phyloP scores from a whole-genome alignment of 2,113 vertebrate species.

The Equus quagga region DNA sequence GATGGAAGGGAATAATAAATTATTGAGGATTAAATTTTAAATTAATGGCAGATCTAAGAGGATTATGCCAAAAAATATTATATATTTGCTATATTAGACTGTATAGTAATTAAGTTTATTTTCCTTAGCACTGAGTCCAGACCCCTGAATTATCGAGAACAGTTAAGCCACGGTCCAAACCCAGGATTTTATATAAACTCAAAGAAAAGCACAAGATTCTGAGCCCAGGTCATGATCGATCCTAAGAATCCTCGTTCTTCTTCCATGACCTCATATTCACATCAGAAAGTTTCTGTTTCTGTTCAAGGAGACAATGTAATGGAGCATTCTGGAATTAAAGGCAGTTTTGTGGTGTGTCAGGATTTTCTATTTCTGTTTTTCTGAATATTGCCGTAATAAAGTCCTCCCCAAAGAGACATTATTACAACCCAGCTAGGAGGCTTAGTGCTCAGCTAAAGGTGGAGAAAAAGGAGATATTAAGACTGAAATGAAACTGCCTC shows the following conservation, averaged over 20 bases:
- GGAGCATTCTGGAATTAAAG: background rate
- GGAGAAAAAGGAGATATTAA: background rate
- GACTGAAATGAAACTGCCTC: background rate
- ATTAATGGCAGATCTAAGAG: conserved; percentile 27
- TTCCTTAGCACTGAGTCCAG: conserved; percentile 2
- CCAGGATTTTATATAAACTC: conserved; percentile 43
- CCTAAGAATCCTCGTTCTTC: background rate
- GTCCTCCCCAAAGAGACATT: background rate
- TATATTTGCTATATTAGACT: background rate
- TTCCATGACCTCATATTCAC: background rate
- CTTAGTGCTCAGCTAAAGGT: background rate
- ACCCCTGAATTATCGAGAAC: conserved; percentile 27
- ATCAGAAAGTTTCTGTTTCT: background rate
- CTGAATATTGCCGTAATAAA: background rate
- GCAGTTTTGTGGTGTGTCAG: background rate
- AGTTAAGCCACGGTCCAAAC: conserved; percentile 1
- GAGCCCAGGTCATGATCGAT: background rate
- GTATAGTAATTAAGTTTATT: background rate
- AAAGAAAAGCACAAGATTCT: conserved; percentile 68
- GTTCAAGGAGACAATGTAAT: background rate
- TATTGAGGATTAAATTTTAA: conserved; percentile 28
- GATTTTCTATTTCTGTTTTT: background rate
- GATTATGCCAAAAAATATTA: background rate
- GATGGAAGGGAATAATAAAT: background rate
- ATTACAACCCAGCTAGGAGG: background rate